Base-by-base conservation (phyloP, 2,113 vertebrate species). In the Jaculus jaculus region DNA sequence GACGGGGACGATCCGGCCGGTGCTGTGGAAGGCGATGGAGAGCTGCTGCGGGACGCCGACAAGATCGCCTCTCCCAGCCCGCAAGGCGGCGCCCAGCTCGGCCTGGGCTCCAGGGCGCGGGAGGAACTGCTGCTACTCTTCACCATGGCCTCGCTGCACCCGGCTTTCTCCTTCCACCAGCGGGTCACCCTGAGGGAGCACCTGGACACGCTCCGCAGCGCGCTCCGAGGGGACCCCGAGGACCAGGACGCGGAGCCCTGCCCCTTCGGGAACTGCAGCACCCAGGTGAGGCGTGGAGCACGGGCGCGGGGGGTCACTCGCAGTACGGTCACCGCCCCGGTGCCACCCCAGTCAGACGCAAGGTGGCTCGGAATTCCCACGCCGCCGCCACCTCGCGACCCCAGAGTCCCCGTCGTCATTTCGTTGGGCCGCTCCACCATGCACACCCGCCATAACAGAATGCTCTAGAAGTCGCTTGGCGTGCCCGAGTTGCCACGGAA, bases 81-180 rank as follows among this genome's bases (percentile, higher is more conserved):
- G 87, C 96, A 96, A 51, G 97, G 97, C 77, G 84, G 97, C 71
- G 95, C 88, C 78, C 54, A 87, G 86, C 89, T 96, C 15, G 92
- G 96, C 90, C 97, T 98, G 81, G 98, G 97, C 66, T 96, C 92
- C 47, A 84, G 97, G 88, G 98, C 98, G 47, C 98, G 99, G 96
- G 99, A 99, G 96, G 99, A 99, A 96, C 94, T 99, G 96, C 98
- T 99, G 37, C 97, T 99, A 97, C 99, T 99, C 16, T 99, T 99
- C 93, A 99, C 99, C 92, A 99, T 99, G 99, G 99, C 99, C 63
- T 99, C 99, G 2, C 96, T 99, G 51, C 99, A 99, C 98, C 99
- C 99, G 65, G 99, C 99, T 39, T 99, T 99, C 95, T 99, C 99
- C 51, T 99, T 99, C 97, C 99, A 99, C 97, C 99, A 99, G 97